These are phyloP conservation scores for Andrena flavipes DNA, from an alignment of 2,888 invertebrate species.

Conservation along the genomic window DNA sequence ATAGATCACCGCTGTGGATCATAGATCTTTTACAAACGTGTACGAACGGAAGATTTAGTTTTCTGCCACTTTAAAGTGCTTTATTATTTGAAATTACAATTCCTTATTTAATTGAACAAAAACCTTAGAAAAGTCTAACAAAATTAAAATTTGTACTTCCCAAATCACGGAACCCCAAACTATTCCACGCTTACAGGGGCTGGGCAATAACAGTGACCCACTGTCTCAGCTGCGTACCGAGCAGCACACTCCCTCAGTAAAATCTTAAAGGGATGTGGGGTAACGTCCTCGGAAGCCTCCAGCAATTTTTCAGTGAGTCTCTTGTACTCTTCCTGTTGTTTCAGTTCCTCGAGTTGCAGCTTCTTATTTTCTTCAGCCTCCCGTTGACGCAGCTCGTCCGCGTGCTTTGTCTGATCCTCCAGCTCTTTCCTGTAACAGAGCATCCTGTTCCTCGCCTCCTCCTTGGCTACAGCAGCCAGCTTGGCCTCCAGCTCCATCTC, in stretches of 20 bases:
- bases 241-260: constrained; percentile 70
- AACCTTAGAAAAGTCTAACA: background rate
- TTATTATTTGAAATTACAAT: background rate
- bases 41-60: background rate
- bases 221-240: constrained; percentile 66
- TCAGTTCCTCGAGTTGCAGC: constrained; percentile 44
- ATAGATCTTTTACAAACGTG: constrained; percentile 4
- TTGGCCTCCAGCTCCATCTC: constrained; percentile 66
- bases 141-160: too few species aligned
- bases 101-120: too few species aligned
- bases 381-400: constrained; percentile 52
- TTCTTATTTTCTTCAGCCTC: constrained; percentile 64
- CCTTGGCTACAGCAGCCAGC: constrained; percentile 49
- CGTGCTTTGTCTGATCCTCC: constrained; percentile 67
- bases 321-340: constrained; percentile 67
- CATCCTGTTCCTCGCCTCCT: constrained; percentile 58
- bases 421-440: constrained; percentile 70
- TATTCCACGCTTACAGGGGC: constrained; percentile 42
- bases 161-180: background rate
- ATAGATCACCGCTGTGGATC: constrained; percentile 31
- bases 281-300: constrained; percentile 72
- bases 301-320: constrained; percentile 69
- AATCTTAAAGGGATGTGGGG: constrained; percentile 75
- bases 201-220: constrained; percentile 68
- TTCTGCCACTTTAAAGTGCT: background rate